A percentile compares a stretch with the other conserved stretches of the same genome.
Conservation (phyloP, 92 coral and sea anemone species). For the Nematostella vectensis region DNA sequence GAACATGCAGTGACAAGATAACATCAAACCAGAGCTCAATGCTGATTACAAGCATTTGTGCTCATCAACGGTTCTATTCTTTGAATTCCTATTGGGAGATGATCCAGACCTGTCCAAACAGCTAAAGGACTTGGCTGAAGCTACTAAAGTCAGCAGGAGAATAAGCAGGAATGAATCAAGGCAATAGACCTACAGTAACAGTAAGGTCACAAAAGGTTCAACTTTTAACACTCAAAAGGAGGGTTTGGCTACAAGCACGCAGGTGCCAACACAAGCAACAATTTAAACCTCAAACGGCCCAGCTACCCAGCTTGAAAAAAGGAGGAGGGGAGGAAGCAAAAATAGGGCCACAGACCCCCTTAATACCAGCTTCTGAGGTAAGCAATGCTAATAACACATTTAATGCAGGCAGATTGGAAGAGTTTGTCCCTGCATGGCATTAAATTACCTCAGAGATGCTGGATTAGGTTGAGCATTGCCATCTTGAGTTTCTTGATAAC, state of each 20-base stretch:
- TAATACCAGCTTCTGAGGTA: constrained; percentile 41
- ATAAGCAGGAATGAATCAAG: constrained; percentile 11
- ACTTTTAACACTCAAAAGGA: no score
- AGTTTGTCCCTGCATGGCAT: constrained; percentile 41
- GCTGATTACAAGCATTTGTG: constrained; percentile 40
- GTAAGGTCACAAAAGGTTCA: no score
- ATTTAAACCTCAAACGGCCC: constrained; percentile 43
- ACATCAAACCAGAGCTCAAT: constrained; percentile 32
- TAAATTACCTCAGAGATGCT: constrained; percentile 29
- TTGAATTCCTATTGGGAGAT: constrained; percentile 32
- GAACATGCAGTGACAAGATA: constrained; percentile 29
- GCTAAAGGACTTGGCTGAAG: constrained; percentile 42
- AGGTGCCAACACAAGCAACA: constrained; percentile 3
- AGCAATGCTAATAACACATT: constrained; percentile 4
- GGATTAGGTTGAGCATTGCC: constrained; percentile 39
- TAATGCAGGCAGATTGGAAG: constrained; percentile 44
- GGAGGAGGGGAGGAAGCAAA: constrained; percentile 19
- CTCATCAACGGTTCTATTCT: constrained; percentile 29
- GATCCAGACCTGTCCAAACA: constrained; percentile 41
- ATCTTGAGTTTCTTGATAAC: constrained; percentile 23
- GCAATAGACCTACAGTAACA: not conserved
- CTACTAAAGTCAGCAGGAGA: constrained; percentile 31
- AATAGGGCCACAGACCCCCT: constrained; percentile 34
- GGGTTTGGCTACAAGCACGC: constrained; percentile 11
- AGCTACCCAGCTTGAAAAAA: constrained; percentile 16